A percentile compares a stretch with the other conserved stretches of the same genome.
These are phyloP conservation scores for Meteorus sp. DNA, from an alignment of 1,140 invertebrate species.

Conservation along the genomic window DNA sequence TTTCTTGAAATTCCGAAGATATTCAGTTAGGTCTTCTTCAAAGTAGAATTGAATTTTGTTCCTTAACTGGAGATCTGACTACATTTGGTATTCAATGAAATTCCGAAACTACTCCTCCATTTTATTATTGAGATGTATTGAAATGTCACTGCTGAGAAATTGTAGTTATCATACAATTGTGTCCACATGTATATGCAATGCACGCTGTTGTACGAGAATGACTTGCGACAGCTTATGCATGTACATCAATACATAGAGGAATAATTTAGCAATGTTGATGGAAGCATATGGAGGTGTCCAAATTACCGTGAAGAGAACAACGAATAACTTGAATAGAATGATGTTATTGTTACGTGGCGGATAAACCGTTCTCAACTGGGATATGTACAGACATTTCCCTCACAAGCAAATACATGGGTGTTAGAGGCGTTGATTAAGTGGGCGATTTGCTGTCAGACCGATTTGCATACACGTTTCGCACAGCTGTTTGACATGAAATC, in stretches of 20 bases:
- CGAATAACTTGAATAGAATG: not conserved
- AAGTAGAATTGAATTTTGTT: no score
- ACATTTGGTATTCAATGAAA: no score
- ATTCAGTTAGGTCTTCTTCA: no score
- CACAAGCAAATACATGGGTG: conserved; percentile 1
- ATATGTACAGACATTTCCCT: not conserved
- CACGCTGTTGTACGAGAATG: conserved; percentile 1
- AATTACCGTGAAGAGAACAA: conserved; percentile 1
- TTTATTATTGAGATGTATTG: no score
- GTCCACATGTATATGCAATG: no score
- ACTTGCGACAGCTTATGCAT: conserved; percentile 1
- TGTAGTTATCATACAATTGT: no score
- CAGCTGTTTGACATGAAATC: conserved; percentile 1
- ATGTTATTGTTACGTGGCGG: conserved; percentile 36
- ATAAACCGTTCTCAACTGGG: conserved; percentile 28
- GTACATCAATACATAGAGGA: no score
- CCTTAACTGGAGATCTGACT: no score
- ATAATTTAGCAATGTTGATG: not conserved
- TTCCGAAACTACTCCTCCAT: no score
- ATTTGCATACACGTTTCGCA: conserved; percentile 32
- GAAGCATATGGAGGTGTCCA: not conserved
- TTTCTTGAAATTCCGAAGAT: no score
- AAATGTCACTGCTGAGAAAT: no score
- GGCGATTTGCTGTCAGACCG: conserved; percentile 24
- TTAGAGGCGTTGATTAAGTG: conserved; percentile 7